phyloP scores from a whole-genome alignment of 2,888 invertebrate species.

The Candidula unifasciata region DNA sequence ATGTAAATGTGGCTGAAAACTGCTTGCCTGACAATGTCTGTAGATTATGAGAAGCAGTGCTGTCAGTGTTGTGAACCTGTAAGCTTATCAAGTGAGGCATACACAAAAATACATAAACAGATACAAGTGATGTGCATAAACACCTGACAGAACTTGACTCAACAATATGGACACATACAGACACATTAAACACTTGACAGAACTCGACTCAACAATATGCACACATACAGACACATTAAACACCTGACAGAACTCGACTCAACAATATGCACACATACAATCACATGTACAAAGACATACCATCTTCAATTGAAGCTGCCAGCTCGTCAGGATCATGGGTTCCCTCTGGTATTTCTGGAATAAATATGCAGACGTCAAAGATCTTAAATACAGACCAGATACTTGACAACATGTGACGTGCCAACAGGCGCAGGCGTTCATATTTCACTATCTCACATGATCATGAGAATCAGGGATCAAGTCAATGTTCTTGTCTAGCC shows the following conservation, averaged over 20 bases:
- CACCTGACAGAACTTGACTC: neutral
- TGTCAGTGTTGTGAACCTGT: no score
- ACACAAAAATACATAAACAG: no score
- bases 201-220: neutral
- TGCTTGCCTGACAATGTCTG: no score
- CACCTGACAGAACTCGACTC: neutral
- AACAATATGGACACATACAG: neutral
- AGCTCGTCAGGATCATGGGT: slow-evolving; percentile 68
- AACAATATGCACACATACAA: neutral
- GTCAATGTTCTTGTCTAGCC: no score
- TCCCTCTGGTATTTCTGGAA: slow-evolving; percentile 67
- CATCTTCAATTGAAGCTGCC: slow-evolving; percentile 74
- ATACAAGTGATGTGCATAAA: no score
- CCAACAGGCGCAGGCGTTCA: no score
- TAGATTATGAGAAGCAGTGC: no score
- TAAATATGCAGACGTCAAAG: neutral
- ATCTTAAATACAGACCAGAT: neutral
- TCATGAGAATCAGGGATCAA: no score
- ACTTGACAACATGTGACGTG: no score
- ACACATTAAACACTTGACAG: neutral
- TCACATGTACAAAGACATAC: slow-evolving; percentile 70
- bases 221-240: neutral
- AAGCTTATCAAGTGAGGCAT: no score
- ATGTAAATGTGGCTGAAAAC: no score
- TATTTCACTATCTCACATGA: no score